These are phyloP conservation scores for Oryzias curvinotus DNA, from an alignment of 2,113 vertebrate species.

Conservation along the genomic window DNA sequence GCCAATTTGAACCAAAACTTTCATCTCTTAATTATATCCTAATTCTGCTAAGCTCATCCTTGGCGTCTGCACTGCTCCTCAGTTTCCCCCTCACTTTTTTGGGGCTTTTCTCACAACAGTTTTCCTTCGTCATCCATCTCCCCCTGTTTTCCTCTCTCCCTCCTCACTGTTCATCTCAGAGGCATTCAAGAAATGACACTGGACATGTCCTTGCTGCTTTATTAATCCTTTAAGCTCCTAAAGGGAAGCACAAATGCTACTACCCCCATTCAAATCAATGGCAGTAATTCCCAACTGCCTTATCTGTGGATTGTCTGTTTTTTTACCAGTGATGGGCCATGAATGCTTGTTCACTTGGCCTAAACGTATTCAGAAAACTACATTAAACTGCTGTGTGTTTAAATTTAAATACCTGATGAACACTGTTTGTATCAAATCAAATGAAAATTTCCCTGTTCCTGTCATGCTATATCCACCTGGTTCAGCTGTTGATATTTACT, in stretches of 20 bases:
- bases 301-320: constrained; percentile 52
- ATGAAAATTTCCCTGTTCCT: no score
- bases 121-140: constrained; percentile 49
- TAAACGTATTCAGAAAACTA: no score
- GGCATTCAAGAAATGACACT: constrained; percentile 63
- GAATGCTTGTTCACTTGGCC: background rate
- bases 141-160: constrained; percentile 31
- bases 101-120: constrained; percentile 50
- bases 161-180: constrained; percentile 46
- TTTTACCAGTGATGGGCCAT: constrained; percentile 13
- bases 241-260: constrained; percentile 55
- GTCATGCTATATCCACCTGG: no score
- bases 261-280: constrained; percentile 63
- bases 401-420: no score
- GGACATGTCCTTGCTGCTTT: constrained; percentile 64
- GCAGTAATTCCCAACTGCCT: constrained; percentile 46
- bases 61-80: constrained; percentile 4
- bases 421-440: no score
- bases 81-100: background rate
- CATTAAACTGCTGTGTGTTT: no score
- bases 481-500: no score
- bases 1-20: constrained; percentile 39
- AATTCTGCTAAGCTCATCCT: constrained; percentile 44
- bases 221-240: constrained; percentile 73
- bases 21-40: constrained; percentile 53